These are phyloP conservation scores for Bubalus kerabau DNA, from an alignment of 2,113 vertebrate genomes.

Conservation along the genomic window DNA sequence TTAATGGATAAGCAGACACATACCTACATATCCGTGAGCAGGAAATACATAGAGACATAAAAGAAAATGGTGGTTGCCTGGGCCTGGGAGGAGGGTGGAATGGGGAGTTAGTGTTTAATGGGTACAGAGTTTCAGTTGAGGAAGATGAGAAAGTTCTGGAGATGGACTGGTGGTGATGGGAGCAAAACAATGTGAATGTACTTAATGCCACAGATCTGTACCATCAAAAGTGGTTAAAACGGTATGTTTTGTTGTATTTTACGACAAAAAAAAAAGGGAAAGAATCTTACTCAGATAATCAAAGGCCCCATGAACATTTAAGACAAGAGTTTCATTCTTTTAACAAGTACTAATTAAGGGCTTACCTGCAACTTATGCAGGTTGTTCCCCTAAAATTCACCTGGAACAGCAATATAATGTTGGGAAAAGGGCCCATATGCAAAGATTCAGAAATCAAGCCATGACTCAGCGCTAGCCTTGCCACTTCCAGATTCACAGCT, in stretches of 20 bases:
- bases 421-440: neutral
- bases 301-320: neutral
- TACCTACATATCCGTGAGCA: neutral
- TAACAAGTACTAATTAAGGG: neutral
- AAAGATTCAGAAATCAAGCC: neutral
- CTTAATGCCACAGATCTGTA: neutral
- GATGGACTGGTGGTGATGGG: neutral
- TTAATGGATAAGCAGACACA: neutral
- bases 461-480: neutral
- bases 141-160: neutral
- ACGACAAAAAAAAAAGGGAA: neutral
- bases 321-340: neutral
- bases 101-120: neutral
- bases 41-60: neutral
- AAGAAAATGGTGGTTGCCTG: fast-evolving
- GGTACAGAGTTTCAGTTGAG: neutral
- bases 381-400: neutral
- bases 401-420: neutral
- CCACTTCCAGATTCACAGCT: neutral
- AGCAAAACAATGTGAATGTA: neutral
- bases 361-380: neutral
- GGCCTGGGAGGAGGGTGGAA: neutral
- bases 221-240: neutral
- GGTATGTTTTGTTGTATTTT: neutral
- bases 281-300: neutral